Conservation (phyloP, 2,113 vertebrate genomes). For the Heterochromis multidens region DNA sequence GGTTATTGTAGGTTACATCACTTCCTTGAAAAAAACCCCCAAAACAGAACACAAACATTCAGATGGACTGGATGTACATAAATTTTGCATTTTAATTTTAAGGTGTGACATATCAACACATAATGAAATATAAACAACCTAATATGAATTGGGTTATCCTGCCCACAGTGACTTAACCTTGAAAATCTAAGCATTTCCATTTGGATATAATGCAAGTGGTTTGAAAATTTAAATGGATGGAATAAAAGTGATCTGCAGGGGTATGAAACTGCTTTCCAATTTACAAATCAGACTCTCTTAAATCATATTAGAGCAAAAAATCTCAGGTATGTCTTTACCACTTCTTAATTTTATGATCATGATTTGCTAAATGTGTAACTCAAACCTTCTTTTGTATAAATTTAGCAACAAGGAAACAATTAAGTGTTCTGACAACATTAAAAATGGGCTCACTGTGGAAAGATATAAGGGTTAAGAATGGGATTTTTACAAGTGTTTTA, state of each 20-base stretch:
- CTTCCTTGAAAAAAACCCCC: slow-evolving; percentile 11
- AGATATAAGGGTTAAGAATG: neutral
- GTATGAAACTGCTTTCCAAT: neutral
- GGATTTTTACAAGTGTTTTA: slow-evolving; percentile 19
- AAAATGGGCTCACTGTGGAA: slow-evolving; percentile 30
- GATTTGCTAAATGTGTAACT: neutral
- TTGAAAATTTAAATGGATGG: neutral
- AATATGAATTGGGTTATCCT: neutral
- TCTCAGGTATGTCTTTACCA: neutral
- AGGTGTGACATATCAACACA: neutral
- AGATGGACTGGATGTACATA: neutral
- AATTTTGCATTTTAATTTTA: neutral
- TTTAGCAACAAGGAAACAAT: slow-evolving; percentile 39
- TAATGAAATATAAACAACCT: neutral
- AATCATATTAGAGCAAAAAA: neutral
- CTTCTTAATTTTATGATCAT: slow-evolving; percentile 2
- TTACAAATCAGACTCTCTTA: neutral
- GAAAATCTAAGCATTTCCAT: neutral
- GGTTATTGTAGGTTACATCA: slow-evolving; percentile 43
- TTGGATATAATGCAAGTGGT: neutral
- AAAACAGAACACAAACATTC: slow-evolving; percentile 28
- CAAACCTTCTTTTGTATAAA: slow-evolving; percentile 27
- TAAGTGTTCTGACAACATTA: slow-evolving; percentile 6
- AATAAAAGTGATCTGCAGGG: neutral
- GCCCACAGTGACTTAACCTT: neutral